phyloP scores from a whole-genome alignment of 2,113 vertebrate genomes.

The Balaeniceps rex region DNA sequence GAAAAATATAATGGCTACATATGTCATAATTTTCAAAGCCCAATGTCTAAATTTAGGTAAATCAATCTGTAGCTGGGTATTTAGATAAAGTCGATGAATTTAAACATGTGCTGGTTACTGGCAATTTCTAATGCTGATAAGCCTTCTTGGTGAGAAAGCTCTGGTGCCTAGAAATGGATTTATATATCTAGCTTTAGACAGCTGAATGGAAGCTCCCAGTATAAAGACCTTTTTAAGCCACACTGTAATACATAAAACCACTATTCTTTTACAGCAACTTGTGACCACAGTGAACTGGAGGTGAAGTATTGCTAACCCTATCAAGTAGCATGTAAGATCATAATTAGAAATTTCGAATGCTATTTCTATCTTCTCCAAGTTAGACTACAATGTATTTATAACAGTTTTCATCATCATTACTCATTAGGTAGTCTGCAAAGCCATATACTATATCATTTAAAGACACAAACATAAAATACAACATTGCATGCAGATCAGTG shows the following conservation, averaged over 20 bases:
- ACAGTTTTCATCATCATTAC: slow-evolving; percentile 45
- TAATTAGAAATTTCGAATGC: slow-evolving; percentile 32
- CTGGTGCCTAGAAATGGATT: neutral
- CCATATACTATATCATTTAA: slow-evolving; percentile 21
- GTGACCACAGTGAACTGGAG: neutral
- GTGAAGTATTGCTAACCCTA: neutral
- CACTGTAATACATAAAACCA: neutral
- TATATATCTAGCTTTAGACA: neutral
- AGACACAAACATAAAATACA: neutral
- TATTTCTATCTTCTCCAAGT: slow-evolving; percentile 38
- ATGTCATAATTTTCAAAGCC: neutral
- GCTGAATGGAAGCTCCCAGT: neutral
- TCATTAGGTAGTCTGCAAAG: slow-evolving; percentile 21
- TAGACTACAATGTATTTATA: slow-evolving; percentile 48
- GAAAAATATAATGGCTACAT: neutral
- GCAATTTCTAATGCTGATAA: neutral
- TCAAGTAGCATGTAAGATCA: slow-evolving; percentile 12
- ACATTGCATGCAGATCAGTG: neutral
- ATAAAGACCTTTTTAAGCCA: neutral
- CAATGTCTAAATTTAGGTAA: neutral
- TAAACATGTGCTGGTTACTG: neutral
- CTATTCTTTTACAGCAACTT: neutral
- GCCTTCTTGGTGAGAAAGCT: neutral
- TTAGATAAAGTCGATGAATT: neutral
- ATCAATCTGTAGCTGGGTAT: neutral